Conservation (phyloP, 2,113 vertebrate species). For the Engystomops pustulosus region DNA sequence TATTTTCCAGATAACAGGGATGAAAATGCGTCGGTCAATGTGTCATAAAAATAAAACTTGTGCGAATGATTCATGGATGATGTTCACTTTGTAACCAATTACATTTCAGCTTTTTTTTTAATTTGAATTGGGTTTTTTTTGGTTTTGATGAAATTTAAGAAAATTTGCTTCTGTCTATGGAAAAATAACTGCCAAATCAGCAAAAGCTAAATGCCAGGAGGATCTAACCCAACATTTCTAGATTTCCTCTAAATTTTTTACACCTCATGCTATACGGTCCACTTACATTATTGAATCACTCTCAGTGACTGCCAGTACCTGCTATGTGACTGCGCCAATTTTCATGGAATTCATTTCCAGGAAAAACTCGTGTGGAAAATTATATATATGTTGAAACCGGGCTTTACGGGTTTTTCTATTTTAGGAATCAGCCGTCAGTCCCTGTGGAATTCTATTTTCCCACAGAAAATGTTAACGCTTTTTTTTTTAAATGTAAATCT, state of each 20-base stretch:
- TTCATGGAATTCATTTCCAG: slow-evolving; percentile 1
- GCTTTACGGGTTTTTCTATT: slow-evolving; percentile 13
- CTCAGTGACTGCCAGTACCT: not conserved
- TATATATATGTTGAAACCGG: not conserved
- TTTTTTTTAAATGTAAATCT: slow-evolving; percentile 19
- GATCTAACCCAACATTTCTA: not conserved
- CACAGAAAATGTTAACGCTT: slow-evolving; percentile 62
- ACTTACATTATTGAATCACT: not conserved
- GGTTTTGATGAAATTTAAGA: not conserved
- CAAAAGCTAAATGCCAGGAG: not conserved
- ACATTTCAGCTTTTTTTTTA: not conserved
- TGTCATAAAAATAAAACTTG: too few species aligned
- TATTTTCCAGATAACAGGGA: too few species aligned
- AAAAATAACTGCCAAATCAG: not conserved
- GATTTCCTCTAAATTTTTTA: not conserved
- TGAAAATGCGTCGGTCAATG: too few species aligned
- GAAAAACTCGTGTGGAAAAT: not conserved
- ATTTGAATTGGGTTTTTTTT: not conserved
- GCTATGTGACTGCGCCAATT: not conserved
- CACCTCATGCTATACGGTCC: not conserved
- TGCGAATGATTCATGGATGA: too few species aligned
- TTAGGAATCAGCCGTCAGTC: slow-evolving; percentile 46
- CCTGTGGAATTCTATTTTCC: slow-evolving; percentile 67
- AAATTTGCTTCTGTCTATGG: not conserved
- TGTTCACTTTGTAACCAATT: not conserved